Base-by-base conservation (phyloP, 92 coral and sea anemone genomes). In the Zoanthus sansibaricus region DNA sequence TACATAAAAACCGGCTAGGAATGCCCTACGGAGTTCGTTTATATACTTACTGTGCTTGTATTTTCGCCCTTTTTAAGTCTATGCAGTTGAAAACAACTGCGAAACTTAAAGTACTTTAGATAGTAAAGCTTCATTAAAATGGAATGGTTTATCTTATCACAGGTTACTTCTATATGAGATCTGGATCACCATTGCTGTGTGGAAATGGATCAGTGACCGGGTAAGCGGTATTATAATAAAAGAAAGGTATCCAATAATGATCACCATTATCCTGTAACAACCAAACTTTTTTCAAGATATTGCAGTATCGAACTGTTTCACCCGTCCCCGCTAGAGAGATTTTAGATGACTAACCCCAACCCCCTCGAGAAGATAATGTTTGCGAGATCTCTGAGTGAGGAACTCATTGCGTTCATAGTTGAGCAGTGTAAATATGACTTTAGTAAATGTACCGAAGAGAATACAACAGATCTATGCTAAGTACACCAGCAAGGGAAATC, bases 161-260 rank as follows among this genome's bases (percentile, higher is more conserved):
- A 89, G 92, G 92, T 58, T 70, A 89, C 83, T 89, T 86, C 86
- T 84, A 84, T 25, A 33, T 51, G 55, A 32, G 30, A 17, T 18
- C 77, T n/a, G 92, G 68, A 21, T 69, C 55, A 13, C 92, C 86
- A 6, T 59, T 89, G 33, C 82, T 89, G 9, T 89, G 92, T 89
- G 92, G 92, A 70, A 89, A 89, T 48, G 74, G 76, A 32, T 84
- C 92, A 18, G 37, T 77, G 7, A 72, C 89, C 0, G 82, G 92
- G 92, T 88, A 80, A 64, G 74, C 37, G 54, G 12, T 49, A 49
- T 33, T 33, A 33, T 52, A 52, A 52, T 1, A 52, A 52, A 9
- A 52, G 58, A 52, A 52, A 7, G 58, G 15, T 52, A 52, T 52
- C 58, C 58, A 14, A 52, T 3, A 52, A 52, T 52, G 58, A 52